These are phyloP conservation scores for Tricholaema leucomelas DNA, from an alignment of 2,113 vertebrate genomes.

Conservation along the genomic window DNA sequence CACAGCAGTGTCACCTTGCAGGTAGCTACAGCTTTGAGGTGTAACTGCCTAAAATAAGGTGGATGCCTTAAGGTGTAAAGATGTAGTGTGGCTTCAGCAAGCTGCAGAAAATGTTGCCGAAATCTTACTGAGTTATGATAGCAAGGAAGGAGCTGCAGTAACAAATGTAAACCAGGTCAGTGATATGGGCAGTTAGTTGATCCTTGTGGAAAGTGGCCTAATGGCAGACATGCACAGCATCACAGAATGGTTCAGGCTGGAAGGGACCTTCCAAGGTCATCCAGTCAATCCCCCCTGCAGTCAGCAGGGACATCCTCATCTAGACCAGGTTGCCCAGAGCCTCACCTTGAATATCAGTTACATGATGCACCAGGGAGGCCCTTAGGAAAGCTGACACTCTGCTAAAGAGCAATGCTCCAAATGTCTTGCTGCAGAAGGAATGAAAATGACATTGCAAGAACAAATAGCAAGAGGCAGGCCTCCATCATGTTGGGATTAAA, in stretches of 20 bases:
- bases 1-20: neutral
- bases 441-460: neutral
- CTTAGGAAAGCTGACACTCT: neutral
- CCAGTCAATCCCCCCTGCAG: no score
- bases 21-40: neutral
- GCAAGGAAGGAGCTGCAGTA: neutral
- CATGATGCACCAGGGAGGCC: neutral
- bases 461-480: neutral
- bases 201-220: neutral
- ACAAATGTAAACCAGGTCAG: neutral
- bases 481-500: neutral
- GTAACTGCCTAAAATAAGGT: neutral
- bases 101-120: neutral
- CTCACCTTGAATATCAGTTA: neutral
- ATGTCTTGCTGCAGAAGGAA: neutral
- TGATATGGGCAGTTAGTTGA: neutral
- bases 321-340: no score
- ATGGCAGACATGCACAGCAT: neutral
- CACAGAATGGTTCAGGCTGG: no score
- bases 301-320: no score
- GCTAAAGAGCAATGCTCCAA: neutral
- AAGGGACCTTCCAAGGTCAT: no score
- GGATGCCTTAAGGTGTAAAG: neutral
- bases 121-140: neutral
- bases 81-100: neutral